These are phyloP conservation scores for Echinops telfairi DNA, from an alignment of 2,113 vertebrate species.

Conservation along the genomic window DNA sequence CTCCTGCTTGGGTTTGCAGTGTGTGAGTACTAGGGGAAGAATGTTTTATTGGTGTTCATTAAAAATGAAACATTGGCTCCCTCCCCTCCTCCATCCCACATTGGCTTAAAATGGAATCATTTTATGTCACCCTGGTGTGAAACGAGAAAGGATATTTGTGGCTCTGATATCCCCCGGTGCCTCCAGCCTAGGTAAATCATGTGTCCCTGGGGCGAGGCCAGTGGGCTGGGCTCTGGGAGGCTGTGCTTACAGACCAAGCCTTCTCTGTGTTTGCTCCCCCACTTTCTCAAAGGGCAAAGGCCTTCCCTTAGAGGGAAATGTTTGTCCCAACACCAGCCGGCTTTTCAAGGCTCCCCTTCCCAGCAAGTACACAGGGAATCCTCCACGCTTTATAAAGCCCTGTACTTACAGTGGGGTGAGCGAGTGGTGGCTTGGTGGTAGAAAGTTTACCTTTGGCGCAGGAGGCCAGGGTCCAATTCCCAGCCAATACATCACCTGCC, in stretches of 20 bases:
- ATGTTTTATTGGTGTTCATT: conserved; percentile 44
- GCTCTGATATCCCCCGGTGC: neutral
- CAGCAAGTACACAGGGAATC: neutral
- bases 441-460: neutral
- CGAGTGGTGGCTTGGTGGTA: neutral
- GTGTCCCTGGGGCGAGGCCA: neutral
- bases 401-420: neutral
- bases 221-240: neutral
- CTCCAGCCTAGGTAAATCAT: neutral
- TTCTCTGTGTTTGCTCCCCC: neutral
- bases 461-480: neutral
- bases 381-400: neutral
- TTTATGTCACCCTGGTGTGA: conserved; percentile 2
- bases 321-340: neutral
- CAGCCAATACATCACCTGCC: neutral
- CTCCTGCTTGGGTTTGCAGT: neutral
- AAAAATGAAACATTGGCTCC: conserved; percentile 30
- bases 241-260: neutral
- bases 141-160: conserved; percentile 12
- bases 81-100: neutral
- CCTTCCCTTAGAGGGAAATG: neutral
- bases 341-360: rapidly evolving
- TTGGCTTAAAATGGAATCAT: neutral
- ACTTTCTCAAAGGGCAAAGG: neutral
- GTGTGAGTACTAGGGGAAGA: neutral